Base-by-base conservation (phyloP, 2,797 vertebrate species). In the Labroides dimidiatus region DNA sequence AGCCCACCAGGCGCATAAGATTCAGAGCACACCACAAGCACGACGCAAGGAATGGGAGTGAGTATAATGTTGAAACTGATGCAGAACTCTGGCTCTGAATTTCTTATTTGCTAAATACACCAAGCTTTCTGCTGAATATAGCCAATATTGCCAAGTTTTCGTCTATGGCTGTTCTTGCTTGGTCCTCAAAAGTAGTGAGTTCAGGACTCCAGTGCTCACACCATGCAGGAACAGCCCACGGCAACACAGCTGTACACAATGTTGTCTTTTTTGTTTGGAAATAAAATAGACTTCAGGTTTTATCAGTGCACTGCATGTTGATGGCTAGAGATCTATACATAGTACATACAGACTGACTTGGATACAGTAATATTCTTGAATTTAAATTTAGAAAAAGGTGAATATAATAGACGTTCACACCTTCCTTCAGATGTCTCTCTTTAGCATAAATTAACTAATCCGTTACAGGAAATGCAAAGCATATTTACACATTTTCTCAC, bases 1-100 rank as follows among this genome's bases (percentile, higher is more conserved):
- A 89, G 98, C 98, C 0, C 98, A 99, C 17, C 94, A 98, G 84
- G 97, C 97, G 0, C 97, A 99, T 85, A 99, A 99, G 94, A 97
- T 99, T 83, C 97, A 99, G 87, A 99, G 97, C 93, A 99, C 98
- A 8, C 98, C 98, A 0, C 97, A 99, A 87, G 98, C 98, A 0
- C 91, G 95, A 23, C 96, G 98, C 89, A 99, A 99, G 88, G 97
- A 99, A 84, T 98, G 97, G 98, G 98, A 99, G 98, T 99, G 91
- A 99, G 98, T 98, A 95, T 71, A 8, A 71, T 15, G 24, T 54
- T 60, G 1, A 55, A 44, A 27, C 41, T 45, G 42, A 27, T 33
- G 36, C 15, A 19, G n/a, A n/a, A 57, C 19, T 13, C 21, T 47
- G 37, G 2, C 16, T 69, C 12, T 69, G 2, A 5, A 11, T 23